phyloP scores from a whole-genome alignment of 2,113 vertebrate species.

The Alligator sinensis region DNA sequence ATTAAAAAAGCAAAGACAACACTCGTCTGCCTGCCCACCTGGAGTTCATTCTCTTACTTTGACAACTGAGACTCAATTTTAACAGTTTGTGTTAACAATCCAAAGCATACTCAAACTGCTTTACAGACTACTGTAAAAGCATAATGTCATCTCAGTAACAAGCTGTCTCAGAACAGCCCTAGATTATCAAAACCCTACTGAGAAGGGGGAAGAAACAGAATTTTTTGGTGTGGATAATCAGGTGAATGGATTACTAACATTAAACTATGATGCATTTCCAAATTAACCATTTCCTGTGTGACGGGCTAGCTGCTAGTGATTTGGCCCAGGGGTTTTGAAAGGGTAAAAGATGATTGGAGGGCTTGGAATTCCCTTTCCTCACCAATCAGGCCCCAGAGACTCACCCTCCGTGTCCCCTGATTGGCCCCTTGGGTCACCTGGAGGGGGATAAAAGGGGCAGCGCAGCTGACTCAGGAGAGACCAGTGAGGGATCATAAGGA shows the following conservation, averaged over 20 bases:
- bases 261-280: neutral
- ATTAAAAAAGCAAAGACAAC: neutral
- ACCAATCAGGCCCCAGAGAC: too few relatives aligned
- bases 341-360: too few relatives aligned
- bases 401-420: too few relatives aligned
- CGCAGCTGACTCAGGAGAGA: too few relatives aligned
- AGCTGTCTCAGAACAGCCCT: neutral
- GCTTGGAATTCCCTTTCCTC: too few relatives aligned
- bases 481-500: too few relatives aligned
- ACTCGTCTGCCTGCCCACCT: neutral
- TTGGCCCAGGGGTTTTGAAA: too few relatives aligned
- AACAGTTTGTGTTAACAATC: neutral
- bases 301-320: too few relatives aligned
- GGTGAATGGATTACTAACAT: neutral
- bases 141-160: neutral
- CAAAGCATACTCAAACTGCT: neutral
- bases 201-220: neutral
- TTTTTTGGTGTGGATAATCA: neutral
- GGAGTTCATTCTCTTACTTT: neutral
- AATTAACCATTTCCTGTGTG: neutral
- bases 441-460: too few relatives aligned
- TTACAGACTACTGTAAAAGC: neutral
- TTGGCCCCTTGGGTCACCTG: too few relatives aligned
- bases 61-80: neutral
- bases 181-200: neutral